Conservation (phyloP, 2,113 vertebrate species). For the Mustela lutreola region DNA sequence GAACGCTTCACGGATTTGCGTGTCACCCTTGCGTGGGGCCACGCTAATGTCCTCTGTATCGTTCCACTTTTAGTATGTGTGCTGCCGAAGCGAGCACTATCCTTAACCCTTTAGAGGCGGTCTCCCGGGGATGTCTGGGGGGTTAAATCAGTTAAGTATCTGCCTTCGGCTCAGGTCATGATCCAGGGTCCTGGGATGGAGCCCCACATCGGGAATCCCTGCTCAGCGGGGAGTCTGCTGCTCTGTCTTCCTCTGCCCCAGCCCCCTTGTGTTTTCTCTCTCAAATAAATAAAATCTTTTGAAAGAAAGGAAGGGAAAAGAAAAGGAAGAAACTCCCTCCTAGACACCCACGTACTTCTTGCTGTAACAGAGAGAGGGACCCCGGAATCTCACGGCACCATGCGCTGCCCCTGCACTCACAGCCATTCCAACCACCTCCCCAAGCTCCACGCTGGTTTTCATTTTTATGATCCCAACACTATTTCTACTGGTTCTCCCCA, state of each 20-base stretch:
- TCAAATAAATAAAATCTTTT: not conserved
- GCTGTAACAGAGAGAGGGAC: not conserved
- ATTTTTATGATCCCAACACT: not conserved
- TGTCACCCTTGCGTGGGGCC: too few species aligned
- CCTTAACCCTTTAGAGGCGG: not conserved
- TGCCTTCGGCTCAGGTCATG: not conserved
- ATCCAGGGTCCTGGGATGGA: not conserved
- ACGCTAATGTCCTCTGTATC: too few species aligned
- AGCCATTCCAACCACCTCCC: not conserved
- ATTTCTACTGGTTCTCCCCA: not conserved
- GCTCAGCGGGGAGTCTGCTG: not conserved
- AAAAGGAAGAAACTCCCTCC: not conserved
- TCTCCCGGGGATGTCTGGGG: not conserved
- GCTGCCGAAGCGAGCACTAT: too few species aligned
- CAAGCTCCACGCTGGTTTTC: not conserved
- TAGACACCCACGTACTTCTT: not conserved
- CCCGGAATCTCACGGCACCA: not conserved
- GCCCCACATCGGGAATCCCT: not conserved
- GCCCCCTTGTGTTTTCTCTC: not conserved
- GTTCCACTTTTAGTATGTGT: too few species aligned
- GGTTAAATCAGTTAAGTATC: too few species aligned
- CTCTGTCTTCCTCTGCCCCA: not conserved
- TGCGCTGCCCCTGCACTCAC: not conserved
- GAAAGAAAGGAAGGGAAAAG: not conserved
- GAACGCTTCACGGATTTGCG: too few species aligned